Base-by-base conservation (phyloP, 2,797 vertebrate genomes). In the Cheirogaleus major region DNA sequence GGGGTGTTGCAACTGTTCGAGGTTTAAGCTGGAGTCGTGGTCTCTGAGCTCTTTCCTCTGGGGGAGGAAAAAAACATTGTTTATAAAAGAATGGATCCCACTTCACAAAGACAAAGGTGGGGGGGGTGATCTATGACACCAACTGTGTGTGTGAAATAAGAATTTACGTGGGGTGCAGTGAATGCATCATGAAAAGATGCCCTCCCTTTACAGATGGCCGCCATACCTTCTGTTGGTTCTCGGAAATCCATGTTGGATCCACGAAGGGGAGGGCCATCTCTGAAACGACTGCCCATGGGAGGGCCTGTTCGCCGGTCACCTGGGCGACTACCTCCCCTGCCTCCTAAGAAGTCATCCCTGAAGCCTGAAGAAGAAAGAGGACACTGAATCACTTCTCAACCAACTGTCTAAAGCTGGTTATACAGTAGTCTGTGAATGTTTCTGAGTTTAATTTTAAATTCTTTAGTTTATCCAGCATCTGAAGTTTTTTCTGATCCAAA, bases 1-100 rank as follows among this genome's bases (percentile, higher is more conserved):
- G 99, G 80, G 99, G 99, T 14, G 99, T 99, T 4, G 98, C 99
- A 70, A 99, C 99, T 76, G 99, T 99, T 94, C 99, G 99, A 73
- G 99, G 99, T 98, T 99, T 99, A 98, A 99, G 99, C 99, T 99
- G 99, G 96, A 99, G 99, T 93, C 99, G 99, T 61, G 99, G 99
- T 73, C 99, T 99, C 99, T 99, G 99, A 92, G 99, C 99, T 96
- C 99, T 98, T 98, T 99, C 99, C 99, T 99, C 99, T 99, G 99
- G 0, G 96, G 94, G 75, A 96, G 22, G 93, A 91, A 90, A 82
- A 92, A 20, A 23, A 13, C 3, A 2, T 4, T 6, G 52, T 83
- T 94, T 50, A 95, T 13, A 27, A 13, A 50, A 81, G 38, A 52
- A 63, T 7, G n/a, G 35, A 18, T 17, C 25, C 78, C 14, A 27